A percentile compares a stretch with the other conserved stretches of the same genome.
These are phyloP conservation scores for Mythimna loreyi DNA, from an alignment of 2,888 invertebrate genomes.

Conservation along the genomic window DNA sequence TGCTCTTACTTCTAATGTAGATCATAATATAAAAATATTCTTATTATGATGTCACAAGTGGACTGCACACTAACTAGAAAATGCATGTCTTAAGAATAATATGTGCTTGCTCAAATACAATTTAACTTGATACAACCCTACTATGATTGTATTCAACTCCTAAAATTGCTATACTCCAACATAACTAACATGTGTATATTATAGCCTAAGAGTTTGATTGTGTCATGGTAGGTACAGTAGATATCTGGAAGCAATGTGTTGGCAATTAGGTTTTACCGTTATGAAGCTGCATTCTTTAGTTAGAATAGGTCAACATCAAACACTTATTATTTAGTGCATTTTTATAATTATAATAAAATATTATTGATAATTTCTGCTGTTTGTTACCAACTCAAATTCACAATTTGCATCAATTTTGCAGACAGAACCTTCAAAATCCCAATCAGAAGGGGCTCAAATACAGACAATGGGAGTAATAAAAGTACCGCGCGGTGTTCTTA, in stretches of 20 bases:
- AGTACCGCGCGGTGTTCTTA: conserved; percentile 75
- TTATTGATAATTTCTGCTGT: not conserved
- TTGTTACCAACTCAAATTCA: conserved; percentile 5
- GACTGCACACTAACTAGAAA: conserved; percentile 10
- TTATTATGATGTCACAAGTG: conserved; percentile 8
- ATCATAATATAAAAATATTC: conserved; percentile 10
- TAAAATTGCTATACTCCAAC: no score
- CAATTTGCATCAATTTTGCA: conserved; percentile 63
- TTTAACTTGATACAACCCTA: not conserved
- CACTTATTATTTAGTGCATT: conserved; percentile 2
- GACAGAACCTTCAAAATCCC: conserved; percentile 51
- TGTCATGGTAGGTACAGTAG: not conserved
- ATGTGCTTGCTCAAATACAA: not conserved
- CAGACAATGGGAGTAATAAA: conserved; percentile 71
- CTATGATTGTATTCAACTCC: not conserved
- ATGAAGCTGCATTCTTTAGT: conserved; percentile 8
- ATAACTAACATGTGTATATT: not conserved
- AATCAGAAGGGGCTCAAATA: conserved; percentile 29
- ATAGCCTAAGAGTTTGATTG: not conserved
- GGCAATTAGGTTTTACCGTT: not conserved
- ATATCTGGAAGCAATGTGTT: not conserved
- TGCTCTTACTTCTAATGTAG: conserved; percentile 27
- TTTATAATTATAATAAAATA: conserved; percentile 7
- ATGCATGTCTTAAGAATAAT: not conserved
- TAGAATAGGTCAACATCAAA: not conserved